phyloP scores from a whole-genome alignment of 2,797 vertebrate genomes.

The Molothrus aeneus region DNA sequence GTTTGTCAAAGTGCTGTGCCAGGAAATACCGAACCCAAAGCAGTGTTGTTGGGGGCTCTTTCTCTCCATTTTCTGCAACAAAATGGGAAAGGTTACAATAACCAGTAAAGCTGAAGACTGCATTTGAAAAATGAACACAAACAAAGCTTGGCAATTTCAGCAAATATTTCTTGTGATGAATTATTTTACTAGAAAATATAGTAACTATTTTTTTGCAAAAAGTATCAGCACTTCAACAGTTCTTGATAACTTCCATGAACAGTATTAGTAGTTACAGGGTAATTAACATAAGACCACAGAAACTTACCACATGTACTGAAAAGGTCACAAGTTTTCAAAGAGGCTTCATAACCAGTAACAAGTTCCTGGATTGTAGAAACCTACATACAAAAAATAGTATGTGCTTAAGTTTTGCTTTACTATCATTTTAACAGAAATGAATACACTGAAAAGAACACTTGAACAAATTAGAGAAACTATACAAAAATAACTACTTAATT shows the following conservation, averaged over 20 bases:
- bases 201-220: neutral
- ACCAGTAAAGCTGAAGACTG: neutral
- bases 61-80: slow-evolving; percentile 79
- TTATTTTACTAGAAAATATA: neutral
- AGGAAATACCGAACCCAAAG: slow-evolving; percentile 83
- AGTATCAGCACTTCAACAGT: neutral
- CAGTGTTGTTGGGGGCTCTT: slow-evolving; percentile 78
- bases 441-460: neutral
- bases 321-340: slow-evolving; percentile 78
- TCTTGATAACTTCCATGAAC: neutral
- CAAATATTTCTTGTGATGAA: neutral
- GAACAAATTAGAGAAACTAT: neutral
- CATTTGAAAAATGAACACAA: neutral
- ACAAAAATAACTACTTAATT: neutral
- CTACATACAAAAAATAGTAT: slow-evolving; percentile 49
- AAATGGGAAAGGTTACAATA: slow-evolving; percentile 27
- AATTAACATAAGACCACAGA: neutral
- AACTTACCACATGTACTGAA: slow-evolving; percentile 77
- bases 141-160: neutral
- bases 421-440: neutral
- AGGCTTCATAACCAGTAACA: slow-evolving; percentile 80
- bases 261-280: neutral
- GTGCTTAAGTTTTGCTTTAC: neutral
- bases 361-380: slow-evolving; percentile 81
- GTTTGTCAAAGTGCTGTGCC: slow-evolving; percentile 83